Percentiles rank a stretch among this genome's conserved stretches.
Evolutionary conservation across 37 sponge, comb jelly and placozoan genomes (phyloP).

Genomic region (Cladorhizidae sp.): DNA sequence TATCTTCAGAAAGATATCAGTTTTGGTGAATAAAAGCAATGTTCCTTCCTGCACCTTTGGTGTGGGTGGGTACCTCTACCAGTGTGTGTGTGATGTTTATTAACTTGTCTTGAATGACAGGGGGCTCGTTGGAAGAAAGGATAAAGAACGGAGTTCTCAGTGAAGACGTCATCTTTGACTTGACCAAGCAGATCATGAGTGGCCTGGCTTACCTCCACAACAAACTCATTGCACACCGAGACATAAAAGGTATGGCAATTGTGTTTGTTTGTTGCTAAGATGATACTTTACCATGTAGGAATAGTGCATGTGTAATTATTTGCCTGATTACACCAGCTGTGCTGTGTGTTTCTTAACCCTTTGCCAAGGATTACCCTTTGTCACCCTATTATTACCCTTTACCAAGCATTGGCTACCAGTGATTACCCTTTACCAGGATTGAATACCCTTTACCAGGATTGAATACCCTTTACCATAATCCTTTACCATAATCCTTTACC

Average conservation of each 20-base stretch:
- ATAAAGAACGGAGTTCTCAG: neutral
- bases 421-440: neutral
- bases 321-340: too few species aligned
- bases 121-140: neutral
- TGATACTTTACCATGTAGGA: neutral
- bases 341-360: too few species aligned
- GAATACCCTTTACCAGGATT: neutral
- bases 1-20: too few species aligned
- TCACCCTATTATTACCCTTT: too few species aligned
- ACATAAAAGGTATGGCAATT: constrained; percentile 2
- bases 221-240: neutral
- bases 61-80: too few species aligned
- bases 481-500: constrained; percentile 8
- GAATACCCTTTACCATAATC: neutral
- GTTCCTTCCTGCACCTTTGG: too few species aligned
- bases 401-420: too few species aligned
- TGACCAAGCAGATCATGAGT: neutral
- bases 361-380: too few species aligned
- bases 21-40: too few species aligned
- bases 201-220: neutral
- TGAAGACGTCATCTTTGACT: neutral
- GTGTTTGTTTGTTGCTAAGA: neutral
- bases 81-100: neutral
- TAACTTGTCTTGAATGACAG: neutral
- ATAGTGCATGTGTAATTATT: too few species aligned